A percentile compares a stretch with the other conserved stretches of the same genome.
Conservation (phyloP, 2,113 vertebrate species). For the Xyliphius kryptos region DNA sequence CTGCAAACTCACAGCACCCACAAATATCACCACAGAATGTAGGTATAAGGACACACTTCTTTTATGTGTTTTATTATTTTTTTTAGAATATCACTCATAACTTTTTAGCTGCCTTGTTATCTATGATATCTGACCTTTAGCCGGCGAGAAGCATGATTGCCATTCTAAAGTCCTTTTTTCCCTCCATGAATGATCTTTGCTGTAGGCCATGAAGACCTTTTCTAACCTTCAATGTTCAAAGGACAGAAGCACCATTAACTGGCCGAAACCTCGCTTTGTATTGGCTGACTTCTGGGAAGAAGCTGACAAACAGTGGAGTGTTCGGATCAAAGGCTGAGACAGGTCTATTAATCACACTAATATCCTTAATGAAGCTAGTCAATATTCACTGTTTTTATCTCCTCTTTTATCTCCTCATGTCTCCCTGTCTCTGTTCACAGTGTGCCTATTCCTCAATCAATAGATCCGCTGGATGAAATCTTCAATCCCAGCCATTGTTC, state of each 20-base stretch:
- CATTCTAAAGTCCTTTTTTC: constrained; percentile 43
- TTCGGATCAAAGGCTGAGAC: constrained; percentile 36
- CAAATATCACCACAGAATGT: constrained; percentile 9
- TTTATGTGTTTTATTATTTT: constrained; percentile 18
- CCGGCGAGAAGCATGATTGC: constrained; percentile 40
- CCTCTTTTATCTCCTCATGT: constrained; percentile 29
- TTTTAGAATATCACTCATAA: constrained; percentile 35
- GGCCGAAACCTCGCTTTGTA: constrained; percentile 30
- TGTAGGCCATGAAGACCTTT: constrained; percentile 51
- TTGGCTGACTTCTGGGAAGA: constrained; percentile 25
- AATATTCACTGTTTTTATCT: constrained; percentile 38
- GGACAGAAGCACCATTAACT: constrained; percentile 41
- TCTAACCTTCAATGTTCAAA: constrained; percentile 52
- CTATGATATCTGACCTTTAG: constrained; percentile 59
- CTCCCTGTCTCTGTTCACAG: neutral
- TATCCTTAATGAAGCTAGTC: constrained; percentile 44
- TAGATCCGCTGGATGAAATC: constrained; percentile 16
- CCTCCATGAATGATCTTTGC: constrained; percentile 39
- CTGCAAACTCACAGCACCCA: constrained; percentile 28
- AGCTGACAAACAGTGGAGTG: constrained; percentile 33
- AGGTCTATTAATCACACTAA: constrained; percentile 46
- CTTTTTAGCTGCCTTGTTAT: constrained; percentile 42
- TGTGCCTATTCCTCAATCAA: constrained; percentile 13
- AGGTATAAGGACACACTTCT: constrained; percentile 3
- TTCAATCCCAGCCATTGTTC: constrained; percentile 10